A percentile compares a stretch with the other conserved stretches of the same genome.
These are phyloP conservation scores for Elachura formosa DNA, from an alignment of 2,113 vertebrate genomes.

Conservation along the genomic window DNA sequence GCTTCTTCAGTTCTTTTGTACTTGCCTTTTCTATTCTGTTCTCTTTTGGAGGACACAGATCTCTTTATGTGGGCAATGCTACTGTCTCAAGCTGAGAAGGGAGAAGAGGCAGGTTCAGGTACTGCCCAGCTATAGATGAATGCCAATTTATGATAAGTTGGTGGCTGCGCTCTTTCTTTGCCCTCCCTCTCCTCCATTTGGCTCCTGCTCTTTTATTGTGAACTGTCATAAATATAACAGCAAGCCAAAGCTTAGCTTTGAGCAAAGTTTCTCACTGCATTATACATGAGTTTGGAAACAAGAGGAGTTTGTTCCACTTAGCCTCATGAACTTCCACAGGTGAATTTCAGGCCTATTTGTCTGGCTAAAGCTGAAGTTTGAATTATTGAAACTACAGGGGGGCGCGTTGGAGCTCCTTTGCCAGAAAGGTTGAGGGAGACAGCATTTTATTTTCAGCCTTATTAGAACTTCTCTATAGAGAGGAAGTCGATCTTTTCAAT, in stretches of 20 bases:
- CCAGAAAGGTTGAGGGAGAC: neutral
- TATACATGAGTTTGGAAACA: constrained; percentile 55
- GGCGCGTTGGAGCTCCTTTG: neutral
- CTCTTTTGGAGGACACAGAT: neutral
- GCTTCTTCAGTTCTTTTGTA: neutral
- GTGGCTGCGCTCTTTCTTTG: neutral
- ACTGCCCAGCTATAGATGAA: neutral
- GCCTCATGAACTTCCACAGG: constrained; percentile 34
- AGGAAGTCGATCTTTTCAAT: constrained; percentile 60
- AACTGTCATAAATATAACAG: neutral
- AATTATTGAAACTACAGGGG: constrained; percentile 53
- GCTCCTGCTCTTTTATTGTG: neutral
- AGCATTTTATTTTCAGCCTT: constrained; percentile 58
- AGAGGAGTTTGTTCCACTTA: constrained; percentile 51
- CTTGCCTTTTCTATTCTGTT: neutral
- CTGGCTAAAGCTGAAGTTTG: constrained; percentile 47
- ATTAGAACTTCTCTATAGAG: constrained; percentile 62
- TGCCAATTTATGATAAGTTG: neutral
- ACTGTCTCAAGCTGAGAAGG: neutral
- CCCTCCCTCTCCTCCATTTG: neutral
- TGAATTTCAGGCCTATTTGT: constrained; percentile 54
- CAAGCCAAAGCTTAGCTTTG: neutral
- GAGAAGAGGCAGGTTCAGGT: neutral
- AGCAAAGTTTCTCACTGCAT: constrained; percentile 47
- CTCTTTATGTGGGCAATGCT: neutral